Base-by-base conservation (phyloP, 2,888 invertebrate genomes). In the Monopis laevigella region DNA sequence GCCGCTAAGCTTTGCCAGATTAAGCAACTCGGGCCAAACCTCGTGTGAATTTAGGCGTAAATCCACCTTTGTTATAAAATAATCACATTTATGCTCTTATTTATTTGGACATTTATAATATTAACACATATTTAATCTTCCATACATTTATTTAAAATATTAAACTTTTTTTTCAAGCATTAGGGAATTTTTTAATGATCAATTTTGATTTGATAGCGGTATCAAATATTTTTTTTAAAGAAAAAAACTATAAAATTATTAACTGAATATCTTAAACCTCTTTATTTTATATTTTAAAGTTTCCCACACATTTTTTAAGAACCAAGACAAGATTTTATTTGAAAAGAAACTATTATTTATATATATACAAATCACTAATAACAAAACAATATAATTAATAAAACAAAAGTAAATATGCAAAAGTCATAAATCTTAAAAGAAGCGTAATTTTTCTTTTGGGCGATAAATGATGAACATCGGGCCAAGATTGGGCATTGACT, bases 1-100 rank as follows among this genome's bases (percentile, higher is more conserved):
- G 51, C 52, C 60, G 58, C 58, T 66, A 62, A 68, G 61, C 62
- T 54, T 54, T 48, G 46, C 50, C 58, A 61, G 66, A 66, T 69
- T 68, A 65, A 55, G 54, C 51, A 54, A 52, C 57, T 38, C 58
- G 52, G 46, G 50, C 50, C 50, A 58, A 62, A 64, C 65, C 65
- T 59, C 64, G 61, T 55, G 60, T 51, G 58, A 64, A 60, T 61
- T 58, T 57, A 58, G 53, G 48, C 52, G 55, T 51, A 55, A 53
- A 56, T 48, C 53, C 52, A 52, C 53, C 55, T 58, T 57, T 58
- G 55, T 41, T 45, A 14, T 39, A 36, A 8, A 16, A 39, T 39
- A 39, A 39, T 27, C 16, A 14, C 2, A 24, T n/a, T 5, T 14
- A 6, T 8, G 26, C 17, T 12, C 39, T 24, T 4, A 14, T 16